Base-by-base conservation (phyloP, 2,888 invertebrate species). In the Argyresthia goedartella region DNA sequence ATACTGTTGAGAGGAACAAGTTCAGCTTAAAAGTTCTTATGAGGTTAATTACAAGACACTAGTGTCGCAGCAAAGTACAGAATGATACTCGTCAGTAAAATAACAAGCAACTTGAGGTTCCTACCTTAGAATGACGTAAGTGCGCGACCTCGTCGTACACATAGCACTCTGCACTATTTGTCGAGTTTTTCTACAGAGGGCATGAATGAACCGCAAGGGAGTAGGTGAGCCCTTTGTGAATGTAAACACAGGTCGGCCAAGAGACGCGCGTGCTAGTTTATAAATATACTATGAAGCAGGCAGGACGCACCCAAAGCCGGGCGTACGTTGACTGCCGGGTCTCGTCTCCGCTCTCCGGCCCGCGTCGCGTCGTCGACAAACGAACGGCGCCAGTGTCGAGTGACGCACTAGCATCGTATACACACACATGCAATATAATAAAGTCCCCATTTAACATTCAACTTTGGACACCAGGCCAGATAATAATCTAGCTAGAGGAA, bases 281-380 rank as follows among this genome's bases (percentile, higher is more conserved):
- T 80, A 76, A 78, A 81, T 81, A 82, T 61, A 72, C 71, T 9
- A 11, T 61, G 65, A 10, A 16, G 13, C 8, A 42, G 63, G 65
- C 81, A 79, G 80, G 84, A 80, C 82, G 81, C 81, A 76, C 73
- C 78, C 73, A 75, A 69, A 70, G 73, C 71, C 71, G 71, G 67
- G 63, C 64, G 61, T 59, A 57, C 70, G 73, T 71, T 73, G 71
- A 77, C 74, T 71, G 46, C 46, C 16, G 44, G 9, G 16, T 15
- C 16, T 7, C 44, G 1, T 7, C 9, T 15, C 8, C 44, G 15
- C 9, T 15, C 16, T 7, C 44, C 9, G 15, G 15, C 44, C 8
- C 44, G 15, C 9, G 13, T 33, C 34, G 13, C 34, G 39, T n/a
- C 39, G 39, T 8, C 25, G 25, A 25, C 25, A 25, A 25, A 25